Percentiles rank a stretch among this genome's conserved stretches.
phyloP scores from a whole-genome alignment of 2,113 vertebrate species.

The Podarcis muralis region DNA sequence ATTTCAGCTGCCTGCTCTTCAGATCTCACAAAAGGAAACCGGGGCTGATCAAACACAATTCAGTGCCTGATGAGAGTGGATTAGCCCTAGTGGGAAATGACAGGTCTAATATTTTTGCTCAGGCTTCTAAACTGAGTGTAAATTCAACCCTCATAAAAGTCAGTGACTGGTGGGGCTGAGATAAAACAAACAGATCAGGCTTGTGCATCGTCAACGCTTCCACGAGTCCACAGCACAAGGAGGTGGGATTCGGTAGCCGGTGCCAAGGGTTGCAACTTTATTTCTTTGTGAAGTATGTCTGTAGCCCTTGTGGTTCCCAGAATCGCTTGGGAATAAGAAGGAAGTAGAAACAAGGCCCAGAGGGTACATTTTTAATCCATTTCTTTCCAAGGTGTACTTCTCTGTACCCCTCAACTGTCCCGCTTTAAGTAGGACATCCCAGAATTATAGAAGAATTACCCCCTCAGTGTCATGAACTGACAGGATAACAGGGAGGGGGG shows the following conservation, averaged over 20 bases:
- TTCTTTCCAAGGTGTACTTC: background rate
- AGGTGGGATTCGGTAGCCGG: background rate
- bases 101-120: background rate
- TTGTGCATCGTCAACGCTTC: background rate
- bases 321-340: background rate
- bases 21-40: slow-evolving; percentile 25
- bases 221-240: background rate
- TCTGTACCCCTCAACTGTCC: too few species aligned
- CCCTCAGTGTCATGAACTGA: too few species aligned
- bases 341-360: background rate
- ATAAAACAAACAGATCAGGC: background rate
- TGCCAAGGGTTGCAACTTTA: background rate
- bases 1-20: background rate
- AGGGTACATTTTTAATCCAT: background rate
- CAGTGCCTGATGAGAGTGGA: background rate
- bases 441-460: too few species aligned
- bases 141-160: background rate
- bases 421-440: too few species aligned
- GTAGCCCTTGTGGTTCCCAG: background rate
- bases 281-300: background rate
- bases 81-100: slow-evolving; percentile 22
- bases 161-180: background rate
- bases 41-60: slow-evolving; percentile 21
- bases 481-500: too few species aligned
- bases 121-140: background rate